phyloP scores from a whole-genome alignment of 1,140 invertebrate genomes.

The Drosophila trapezifrons region DNA sequence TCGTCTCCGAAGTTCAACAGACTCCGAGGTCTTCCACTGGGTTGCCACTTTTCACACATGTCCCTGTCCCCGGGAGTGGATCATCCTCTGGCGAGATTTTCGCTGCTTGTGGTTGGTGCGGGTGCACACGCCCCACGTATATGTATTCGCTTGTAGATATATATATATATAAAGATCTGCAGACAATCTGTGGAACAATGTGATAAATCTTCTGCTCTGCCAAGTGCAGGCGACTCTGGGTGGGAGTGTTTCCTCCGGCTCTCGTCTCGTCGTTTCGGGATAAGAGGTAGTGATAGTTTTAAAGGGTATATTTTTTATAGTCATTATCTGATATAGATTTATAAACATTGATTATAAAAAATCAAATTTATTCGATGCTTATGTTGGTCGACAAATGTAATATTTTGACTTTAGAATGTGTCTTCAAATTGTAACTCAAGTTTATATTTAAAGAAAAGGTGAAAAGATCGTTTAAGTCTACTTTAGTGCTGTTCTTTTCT shows the following conservation, averaged over 20 bases:
- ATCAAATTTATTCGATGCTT: background rate
- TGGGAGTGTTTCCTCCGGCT: conserved; percentile 69
- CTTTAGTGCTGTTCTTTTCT: background rate
- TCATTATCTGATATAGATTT: background rate
- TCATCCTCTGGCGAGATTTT: conserved; percentile 31
- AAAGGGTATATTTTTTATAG: background rate
- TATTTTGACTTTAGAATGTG: background rate
- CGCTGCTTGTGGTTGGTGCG: conserved; percentile 72
- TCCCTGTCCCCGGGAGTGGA: conserved; percentile 33
- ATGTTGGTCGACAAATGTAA: background rate
- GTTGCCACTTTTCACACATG: conserved; percentile 49
- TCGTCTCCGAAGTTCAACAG: conserved; percentile 71
- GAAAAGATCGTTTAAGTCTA: background rate
- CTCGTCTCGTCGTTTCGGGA: conserved; percentile 22
- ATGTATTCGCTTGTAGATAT: conserved; percentile 1
- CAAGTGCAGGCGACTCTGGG: conserved; percentile 67
- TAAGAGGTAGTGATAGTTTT: conserved; percentile 14
- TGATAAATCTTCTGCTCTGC: conserved; percentile 78
- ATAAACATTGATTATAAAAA: no score
- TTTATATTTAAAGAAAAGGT: no score
- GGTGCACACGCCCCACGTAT: conserved; percentile 61
- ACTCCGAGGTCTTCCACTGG: conserved; percentile 37
- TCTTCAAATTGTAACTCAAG: background rate
- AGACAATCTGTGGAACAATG: conserved; percentile 83
- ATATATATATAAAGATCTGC: conserved; percentile 68